These are phyloP conservation scores for Rhegmatorhina hoffmannsi DNA, from an alignment of 2,113 vertebrate genomes.

Conservation along the genomic window DNA sequence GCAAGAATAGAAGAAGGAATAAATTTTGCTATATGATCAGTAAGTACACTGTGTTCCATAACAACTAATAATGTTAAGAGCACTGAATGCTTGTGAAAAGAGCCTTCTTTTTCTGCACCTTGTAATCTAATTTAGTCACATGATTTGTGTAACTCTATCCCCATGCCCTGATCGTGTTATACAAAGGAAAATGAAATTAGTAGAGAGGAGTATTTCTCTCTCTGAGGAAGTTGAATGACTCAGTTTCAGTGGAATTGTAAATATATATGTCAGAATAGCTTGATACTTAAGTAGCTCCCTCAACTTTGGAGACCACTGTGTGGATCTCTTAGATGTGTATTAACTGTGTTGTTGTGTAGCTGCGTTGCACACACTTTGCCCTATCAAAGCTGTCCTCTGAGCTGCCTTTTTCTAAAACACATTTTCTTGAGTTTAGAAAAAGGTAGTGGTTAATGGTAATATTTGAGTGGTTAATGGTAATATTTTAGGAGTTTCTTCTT, in stretches of 20 bases:
- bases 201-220: not conserved
- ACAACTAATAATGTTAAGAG: not conserved
- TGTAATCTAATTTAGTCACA: not conserved
- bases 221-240: slow-evolving; percentile 6
- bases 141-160: not conserved
- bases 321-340: not conserved
- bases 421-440: not conserved
- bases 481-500: not conserved
- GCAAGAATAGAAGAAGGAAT: not conserved
- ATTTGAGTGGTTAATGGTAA: not conserved
- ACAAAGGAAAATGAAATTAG: not conserved
- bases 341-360: not conserved
- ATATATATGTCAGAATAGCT: not conserved
- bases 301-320: not conserved
- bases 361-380: not conserved
- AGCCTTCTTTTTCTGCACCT: not conserved
- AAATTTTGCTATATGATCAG: not conserved
- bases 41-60: not conserved
- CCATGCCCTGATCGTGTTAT: not conserved
- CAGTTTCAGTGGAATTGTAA: not conserved
- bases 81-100: not conserved
- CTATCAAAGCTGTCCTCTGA: not conserved
- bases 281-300: not conserved
- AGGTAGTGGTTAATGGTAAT: not conserved
- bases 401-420: not conserved